phyloP scores from a whole-genome alignment of 2,113 vertebrate genomes.

The Gymnocephalus cernua region DNA sequence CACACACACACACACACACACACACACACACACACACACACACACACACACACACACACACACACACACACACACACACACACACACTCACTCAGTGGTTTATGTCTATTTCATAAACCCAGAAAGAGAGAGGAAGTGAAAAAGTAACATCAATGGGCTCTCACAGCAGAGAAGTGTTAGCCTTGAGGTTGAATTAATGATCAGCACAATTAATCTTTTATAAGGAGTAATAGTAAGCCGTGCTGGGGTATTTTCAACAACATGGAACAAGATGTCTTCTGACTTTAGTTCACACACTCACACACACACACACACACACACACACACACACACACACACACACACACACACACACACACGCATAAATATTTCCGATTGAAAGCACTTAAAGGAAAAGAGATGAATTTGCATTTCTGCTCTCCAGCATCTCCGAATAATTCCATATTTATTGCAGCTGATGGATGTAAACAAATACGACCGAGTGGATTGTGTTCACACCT shows the following conservation, averaged over 20 bases:
- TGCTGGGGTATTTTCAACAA: constrained; percentile 60
- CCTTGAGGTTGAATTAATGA: constrained; percentile 74
- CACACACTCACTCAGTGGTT: constrained; percentile 79
- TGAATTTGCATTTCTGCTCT: constrained; percentile 23
- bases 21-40: neutral
- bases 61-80: constrained; percentile 78
- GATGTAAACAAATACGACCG: constrained; percentile 47
- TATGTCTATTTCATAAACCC: constrained; percentile 76
- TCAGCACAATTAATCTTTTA: constrained; percentile 64
- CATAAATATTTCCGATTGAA: constrained; percentile 18
- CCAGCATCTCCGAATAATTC: constrained; percentile 3
- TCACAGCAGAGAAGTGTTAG: constrained; percentile 45
- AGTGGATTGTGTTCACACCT: constrained; percentile 21
- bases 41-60: constrained; percentile 70
- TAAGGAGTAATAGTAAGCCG: constrained; percentile 70
- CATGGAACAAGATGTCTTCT: constrained; percentile 50
- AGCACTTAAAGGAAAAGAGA: constrained; percentile 20
- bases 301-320: constrained; percentile 7
- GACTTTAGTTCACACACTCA: constrained; percentile 3
- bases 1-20: neutral
- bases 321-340: neutral
- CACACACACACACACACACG: neutral
- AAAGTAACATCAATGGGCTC: constrained; percentile 43
- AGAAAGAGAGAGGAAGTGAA: constrained; percentile 17
- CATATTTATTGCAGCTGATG: constrained; percentile 41